Conservation (phyloP, 2,113 vertebrate genomes). For the Oryzias woworae region DNA sequence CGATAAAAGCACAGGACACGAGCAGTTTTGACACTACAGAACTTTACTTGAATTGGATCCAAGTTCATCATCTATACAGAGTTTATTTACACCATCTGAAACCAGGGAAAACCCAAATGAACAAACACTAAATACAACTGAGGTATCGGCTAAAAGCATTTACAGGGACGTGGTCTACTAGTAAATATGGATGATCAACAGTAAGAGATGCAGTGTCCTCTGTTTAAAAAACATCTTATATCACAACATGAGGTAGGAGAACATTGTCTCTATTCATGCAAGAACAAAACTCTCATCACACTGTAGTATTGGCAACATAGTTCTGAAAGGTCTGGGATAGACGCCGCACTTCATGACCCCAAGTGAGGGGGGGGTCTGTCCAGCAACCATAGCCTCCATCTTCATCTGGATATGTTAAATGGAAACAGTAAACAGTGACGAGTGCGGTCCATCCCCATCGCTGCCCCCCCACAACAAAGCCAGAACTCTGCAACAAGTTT, state of each 20-base stretch:
- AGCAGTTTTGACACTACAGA: slow-evolving; percentile 75
- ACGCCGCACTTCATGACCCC: slow-evolving; percentile 71
- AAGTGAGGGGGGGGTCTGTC: slow-evolving; percentile 40
- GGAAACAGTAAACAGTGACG: slow-evolving; percentile 36
- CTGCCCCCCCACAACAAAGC: slow-evolving; percentile 11
- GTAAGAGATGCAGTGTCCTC: slow-evolving; percentile 78
- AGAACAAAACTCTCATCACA: slow-evolving; percentile 80
- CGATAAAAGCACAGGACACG: slow-evolving; percentile 8
- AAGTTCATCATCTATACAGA: slow-evolving; percentile 78
- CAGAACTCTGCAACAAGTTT: background rate
- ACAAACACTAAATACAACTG: slow-evolving; percentile 78
- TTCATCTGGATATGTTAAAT: slow-evolving; percentile 40
- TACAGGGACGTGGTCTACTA: slow-evolving; percentile 76
- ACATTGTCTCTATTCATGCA: slow-evolving; percentile 82
- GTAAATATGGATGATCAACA: slow-evolving; percentile 77
- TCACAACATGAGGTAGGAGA: slow-evolving; percentile 87
- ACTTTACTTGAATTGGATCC: slow-evolving; percentile 83
- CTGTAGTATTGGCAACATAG: slow-evolving; percentile 80
- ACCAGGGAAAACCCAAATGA: slow-evolving; percentile 56
- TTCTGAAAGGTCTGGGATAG: slow-evolving; percentile 73
- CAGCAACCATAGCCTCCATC: slow-evolving; percentile 39
- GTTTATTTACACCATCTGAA: slow-evolving; percentile 72
- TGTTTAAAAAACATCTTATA: slow-evolving; percentile 82
- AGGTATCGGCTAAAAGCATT: slow-evolving; percentile 82
- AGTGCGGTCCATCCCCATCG: slow-evolving; percentile 21